phyloP scores from a whole-genome alignment of 2,113 vertebrate species.

The Halichoerus grypus region DNA sequence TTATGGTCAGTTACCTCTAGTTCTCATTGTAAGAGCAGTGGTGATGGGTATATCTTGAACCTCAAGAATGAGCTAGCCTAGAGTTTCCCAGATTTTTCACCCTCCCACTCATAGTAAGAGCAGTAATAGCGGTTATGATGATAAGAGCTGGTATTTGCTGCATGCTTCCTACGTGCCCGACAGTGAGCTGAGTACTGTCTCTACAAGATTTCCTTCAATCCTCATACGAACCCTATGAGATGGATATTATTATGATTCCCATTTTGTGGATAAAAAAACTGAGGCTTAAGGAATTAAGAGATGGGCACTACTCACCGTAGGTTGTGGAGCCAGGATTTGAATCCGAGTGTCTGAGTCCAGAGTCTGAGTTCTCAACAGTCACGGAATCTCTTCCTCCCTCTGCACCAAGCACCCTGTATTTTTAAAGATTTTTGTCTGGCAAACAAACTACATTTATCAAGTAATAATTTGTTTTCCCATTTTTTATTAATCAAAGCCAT shows the following conservation, averaged over 20 bases:
- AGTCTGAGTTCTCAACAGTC: not conserved
- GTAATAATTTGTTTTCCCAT: constrained; percentile 79
- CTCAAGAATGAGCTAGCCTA: not conserved
- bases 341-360: not conserved
- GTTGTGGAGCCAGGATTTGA: not conserved
- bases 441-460: constrained; percentile 77
- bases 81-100: not conserved
- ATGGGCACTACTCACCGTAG: not conserved
- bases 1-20: not conserved
- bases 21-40: not conserved
- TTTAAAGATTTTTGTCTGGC: constrained; percentile 74
- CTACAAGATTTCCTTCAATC: not conserved
- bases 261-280: constrained; percentile 38
- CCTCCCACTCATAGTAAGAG: not conserved
- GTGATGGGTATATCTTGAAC: not conserved
- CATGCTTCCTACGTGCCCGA: accelerated
- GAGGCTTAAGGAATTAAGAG: not conserved
- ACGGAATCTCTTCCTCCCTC: not conserved
- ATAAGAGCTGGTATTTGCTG: not conserved
- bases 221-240: not conserved
- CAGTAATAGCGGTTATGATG: not conserved
- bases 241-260: not conserved
- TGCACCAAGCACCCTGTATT: not conserved
- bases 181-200: not conserved
- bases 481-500: constrained; percentile 81